A percentile compares a stretch with the other conserved stretches of the same genome.
Conservation (phyloP, 2,113 vertebrate genomes). For the Sorex fumeus region DNA sequence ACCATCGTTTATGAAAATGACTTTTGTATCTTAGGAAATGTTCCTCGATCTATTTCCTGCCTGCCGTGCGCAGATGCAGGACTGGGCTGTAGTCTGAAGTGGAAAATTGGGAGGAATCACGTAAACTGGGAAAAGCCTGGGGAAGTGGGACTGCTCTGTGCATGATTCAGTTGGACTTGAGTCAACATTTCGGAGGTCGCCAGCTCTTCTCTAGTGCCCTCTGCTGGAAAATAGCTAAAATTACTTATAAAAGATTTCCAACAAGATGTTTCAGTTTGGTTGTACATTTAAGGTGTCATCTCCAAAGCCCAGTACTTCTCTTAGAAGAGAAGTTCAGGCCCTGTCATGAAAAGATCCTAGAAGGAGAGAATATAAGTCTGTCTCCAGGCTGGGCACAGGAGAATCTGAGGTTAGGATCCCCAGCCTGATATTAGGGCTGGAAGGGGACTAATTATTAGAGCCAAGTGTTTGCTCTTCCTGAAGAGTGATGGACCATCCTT, state of each 20-base stretch:
- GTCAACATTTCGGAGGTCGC: not conserved
- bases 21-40: not conserved
- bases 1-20: not conserved
- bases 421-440: not conserved
- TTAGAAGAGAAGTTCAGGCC: rapidly evolving
- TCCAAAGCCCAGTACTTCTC: not conserved
- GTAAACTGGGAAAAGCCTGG: not conserved
- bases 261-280: not conserved
- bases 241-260: not conserved
- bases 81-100: not conserved
- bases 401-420: not conserved
- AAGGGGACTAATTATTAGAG: no score
- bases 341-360: not conserved
- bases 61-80: not conserved
- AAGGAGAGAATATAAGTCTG: not conserved
- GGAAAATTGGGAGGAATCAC: not conserved
- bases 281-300: not conserved
- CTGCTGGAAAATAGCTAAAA: constrained; percentile 56
- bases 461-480: not conserved
- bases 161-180: not conserved
- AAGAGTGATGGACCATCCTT: not conserved
- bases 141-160: not conserved
- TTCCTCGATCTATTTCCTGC: not conserved
- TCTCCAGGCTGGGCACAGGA: not conserved
- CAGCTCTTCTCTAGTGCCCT: constrained; percentile 63